Conservation (phyloP, 2,888 invertebrate genomes). For the Stenodera caucasica region DNA sequence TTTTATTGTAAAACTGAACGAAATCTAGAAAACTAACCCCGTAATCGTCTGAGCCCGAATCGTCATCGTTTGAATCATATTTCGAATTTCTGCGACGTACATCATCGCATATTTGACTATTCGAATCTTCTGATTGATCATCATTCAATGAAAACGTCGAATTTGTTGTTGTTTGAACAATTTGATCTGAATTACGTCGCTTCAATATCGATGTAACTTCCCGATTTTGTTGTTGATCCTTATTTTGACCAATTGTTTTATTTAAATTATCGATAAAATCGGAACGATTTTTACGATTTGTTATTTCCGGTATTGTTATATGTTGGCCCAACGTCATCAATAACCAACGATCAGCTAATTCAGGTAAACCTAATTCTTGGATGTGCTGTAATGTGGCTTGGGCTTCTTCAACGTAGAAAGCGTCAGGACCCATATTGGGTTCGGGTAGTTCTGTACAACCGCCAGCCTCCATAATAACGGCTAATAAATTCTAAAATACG, state of each 20-base stretch:
- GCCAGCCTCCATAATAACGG: conserved; percentile 75
- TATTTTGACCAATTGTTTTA: conserved; percentile 24
- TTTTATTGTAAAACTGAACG: conserved; percentile 9
- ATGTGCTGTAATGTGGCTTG: conserved; percentile 81
- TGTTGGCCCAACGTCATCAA: conserved; percentile 68
- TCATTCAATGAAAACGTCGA: conserved; percentile 54
- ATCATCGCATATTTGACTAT: conserved; percentile 70
- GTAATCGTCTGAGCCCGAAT: conserved; percentile 74
- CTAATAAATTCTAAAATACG: conserved; percentile 62
- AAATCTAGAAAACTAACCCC: conserved; percentile 57
- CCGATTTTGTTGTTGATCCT: conserved; percentile 36
- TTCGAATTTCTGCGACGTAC: conserved; percentile 65
- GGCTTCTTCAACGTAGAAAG: conserved; percentile 88
- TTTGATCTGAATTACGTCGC: conserved; percentile 58
- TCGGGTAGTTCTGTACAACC: conserved; percentile 70
- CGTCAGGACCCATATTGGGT: conserved; percentile 69
- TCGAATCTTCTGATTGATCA: conserved; percentile 68
- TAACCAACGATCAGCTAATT: conserved; percentile 70
- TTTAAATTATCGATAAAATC: conserved; percentile 47
- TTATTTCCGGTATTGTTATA: conserved; percentile 48
- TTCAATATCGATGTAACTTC: conserved; percentile 62
- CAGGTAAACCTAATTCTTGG: conserved; percentile 74
- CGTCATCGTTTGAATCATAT: conserved; percentile 69
- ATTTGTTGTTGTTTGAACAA: conserved; percentile 46
- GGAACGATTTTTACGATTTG: conserved; percentile 36